Conservation (phyloP, 2,888 invertebrate species). For the Capitulum mitella region DNA sequence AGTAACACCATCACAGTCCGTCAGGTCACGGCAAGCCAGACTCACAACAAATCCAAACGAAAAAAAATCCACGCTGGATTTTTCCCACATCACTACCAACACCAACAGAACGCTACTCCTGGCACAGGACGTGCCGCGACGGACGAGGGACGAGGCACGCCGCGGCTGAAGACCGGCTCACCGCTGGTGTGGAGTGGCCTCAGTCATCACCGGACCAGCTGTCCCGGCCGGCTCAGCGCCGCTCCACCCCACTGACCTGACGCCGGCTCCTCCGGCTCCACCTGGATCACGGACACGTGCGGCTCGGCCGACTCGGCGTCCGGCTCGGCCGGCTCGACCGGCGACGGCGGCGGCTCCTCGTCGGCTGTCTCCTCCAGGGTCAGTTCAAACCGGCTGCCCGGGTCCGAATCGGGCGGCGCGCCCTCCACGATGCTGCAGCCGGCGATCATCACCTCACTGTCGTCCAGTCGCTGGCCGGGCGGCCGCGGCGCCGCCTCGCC, state of each 20-base stretch:
- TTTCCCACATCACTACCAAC: too few relatives aligned
- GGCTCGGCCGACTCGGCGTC: slow-evolving; percentile 29
- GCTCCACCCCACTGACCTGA: slow-evolving; percentile 18
- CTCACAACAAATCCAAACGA: too few relatives aligned
- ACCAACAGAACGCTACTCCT: too few relatives aligned
- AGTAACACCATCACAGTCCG: too few relatives aligned
- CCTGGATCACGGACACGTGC: slow-evolving; percentile 33
- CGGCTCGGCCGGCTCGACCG: slow-evolving; percentile 31
- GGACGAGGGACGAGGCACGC: too few relatives aligned
- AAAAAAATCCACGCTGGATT: too few relatives aligned
- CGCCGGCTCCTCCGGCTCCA: slow-evolving; percentile 13
- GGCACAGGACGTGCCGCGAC: too few relatives aligned
- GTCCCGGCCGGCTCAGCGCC: slow-evolving; percentile 28
- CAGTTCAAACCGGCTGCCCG: slow-evolving; percentile 29
- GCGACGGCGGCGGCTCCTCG: slow-evolving; percentile 30
- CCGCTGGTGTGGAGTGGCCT: too few relatives aligned
- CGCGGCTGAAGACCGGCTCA: too few relatives aligned
- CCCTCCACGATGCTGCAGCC: slow-evolving; percentile 49
- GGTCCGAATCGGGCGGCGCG: not conserved
- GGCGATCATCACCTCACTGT: slow-evolving; percentile 76
- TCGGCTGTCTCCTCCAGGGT: slow-evolving; percentile 32
- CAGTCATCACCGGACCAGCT: too few relatives aligned
- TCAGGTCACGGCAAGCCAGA: too few relatives aligned
- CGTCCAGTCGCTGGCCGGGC: slow-evolving; percentile 63
- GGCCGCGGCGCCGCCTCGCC: not conserved